phyloP scores from a whole-genome alignment of 2,888 invertebrate species.

The Terebella lapidaria region DNA sequence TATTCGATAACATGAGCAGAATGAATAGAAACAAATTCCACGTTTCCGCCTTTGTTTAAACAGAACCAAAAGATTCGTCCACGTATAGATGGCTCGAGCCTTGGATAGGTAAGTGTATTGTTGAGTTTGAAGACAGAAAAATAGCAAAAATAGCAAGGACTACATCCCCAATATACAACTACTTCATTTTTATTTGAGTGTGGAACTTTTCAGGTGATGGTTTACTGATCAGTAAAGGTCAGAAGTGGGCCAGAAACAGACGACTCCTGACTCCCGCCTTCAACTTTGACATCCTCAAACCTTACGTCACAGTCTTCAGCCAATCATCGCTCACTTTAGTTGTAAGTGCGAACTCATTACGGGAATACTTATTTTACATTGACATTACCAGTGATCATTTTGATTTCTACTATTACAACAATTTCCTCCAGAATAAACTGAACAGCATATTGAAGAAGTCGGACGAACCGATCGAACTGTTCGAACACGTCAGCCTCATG shows the following conservation, averaged over 20 bases:
- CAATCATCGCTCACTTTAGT: constrained; percentile 1
- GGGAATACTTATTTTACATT: not conserved
- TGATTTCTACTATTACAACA: too few species aligned
- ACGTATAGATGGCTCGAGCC: not conserved
- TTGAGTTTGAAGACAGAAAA: too few species aligned
- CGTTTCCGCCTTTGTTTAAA: not conserved
- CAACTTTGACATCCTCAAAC: constrained; percentile 16
- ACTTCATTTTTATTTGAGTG: not conserved
- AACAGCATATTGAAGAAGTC: not conserved
- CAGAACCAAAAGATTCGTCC: constrained; percentile 6
- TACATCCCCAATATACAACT: not conserved
- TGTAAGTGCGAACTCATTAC: too few species aligned
- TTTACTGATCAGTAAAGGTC: constrained; percentile 7
- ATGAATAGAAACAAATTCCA: too few species aligned
- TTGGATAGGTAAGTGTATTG: constrained; percentile 4
- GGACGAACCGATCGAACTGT: constrained; percentile 29
- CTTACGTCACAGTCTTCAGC: constrained; percentile 11
- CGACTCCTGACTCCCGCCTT: constrained; percentile 17
- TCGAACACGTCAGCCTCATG: constrained; percentile 28
- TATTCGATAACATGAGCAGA: too few species aligned
- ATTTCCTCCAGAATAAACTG: constrained; percentile 7
- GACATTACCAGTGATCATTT: not conserved
- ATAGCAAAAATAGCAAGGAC: too few species aligned
- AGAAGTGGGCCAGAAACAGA: constrained; percentile 14
- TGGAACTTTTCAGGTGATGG: constrained; percentile 14